A percentile compares a stretch with the other conserved stretches of the same genome.
Evolutionary conservation across 2,797 vertebrate species (phyloP).

Genomic region (Acropternis orthonyx): DNA sequence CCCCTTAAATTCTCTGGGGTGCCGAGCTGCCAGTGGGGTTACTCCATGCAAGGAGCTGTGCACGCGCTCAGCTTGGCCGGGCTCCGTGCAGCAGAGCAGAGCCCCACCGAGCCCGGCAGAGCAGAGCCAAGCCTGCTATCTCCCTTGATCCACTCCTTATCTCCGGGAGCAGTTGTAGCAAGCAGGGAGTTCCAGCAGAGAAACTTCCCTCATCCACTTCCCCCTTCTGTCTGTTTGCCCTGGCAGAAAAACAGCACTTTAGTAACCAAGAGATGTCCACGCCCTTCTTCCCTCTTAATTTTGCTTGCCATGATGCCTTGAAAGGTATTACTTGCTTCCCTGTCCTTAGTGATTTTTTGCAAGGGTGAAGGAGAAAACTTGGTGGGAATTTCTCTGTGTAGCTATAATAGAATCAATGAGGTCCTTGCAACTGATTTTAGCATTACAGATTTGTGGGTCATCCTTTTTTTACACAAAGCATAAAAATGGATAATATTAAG

Average conservation of each 20-base stretch:
- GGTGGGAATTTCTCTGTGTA: not conserved
- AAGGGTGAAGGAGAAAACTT: not conserved
- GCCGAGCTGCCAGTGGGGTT: slow-evolving; percentile 1
- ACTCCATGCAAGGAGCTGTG: not conserved
- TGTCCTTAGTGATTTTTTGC: not conserved
- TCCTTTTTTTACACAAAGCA: not conserved
- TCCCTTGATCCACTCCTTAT: slow-evolving; percentile 20
- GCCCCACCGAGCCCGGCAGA: not conserved
- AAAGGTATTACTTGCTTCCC: not conserved
- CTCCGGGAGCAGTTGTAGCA: slow-evolving; percentile 3
- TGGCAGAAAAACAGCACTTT: not conserved
- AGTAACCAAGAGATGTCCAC: not conserved
- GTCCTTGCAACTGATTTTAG: not conserved
- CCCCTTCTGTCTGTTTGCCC: slow-evolving; percentile 49
- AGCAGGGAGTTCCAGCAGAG: not conserved
- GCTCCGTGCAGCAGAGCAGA: not conserved
- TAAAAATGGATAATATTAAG: not conserved
- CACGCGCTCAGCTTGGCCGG: not conserved
- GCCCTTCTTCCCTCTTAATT: not conserved
- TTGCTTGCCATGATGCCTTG: not conserved
- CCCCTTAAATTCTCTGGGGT: not conserved
- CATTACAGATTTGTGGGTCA: not conserved
- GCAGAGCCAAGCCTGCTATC: not conserved
- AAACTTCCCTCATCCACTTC: slow-evolving; percentile 40
- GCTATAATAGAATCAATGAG: not conserved